Evolutionary conservation across 1,140 invertebrate genomes (phyloP), one percentile per base, ranked within the genome.

Genomic region (Atopsyche davidsoni): DNA sequence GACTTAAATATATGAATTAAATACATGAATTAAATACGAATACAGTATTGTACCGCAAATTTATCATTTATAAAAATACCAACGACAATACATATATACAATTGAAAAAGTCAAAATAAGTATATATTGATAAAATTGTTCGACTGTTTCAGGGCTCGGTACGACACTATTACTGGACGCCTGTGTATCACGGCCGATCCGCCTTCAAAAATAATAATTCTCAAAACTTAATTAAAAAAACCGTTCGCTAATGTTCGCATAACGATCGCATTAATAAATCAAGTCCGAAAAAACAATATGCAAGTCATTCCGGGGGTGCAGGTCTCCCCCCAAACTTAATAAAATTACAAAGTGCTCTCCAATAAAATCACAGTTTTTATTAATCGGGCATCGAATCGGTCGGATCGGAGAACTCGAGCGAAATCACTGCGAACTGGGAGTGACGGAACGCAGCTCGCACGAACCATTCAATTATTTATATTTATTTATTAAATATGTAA

Each of bases 351-450:
- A 58, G 56, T 58, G 53, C 53, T 58, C 56, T 43, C 51, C 49
- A 43, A 58, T 58, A 58, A 58, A 58, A 58, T 58, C 53, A 49
- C 51, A 52, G 45, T 55, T 58, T 58, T 58, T 58, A 55, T 58
- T 58, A 58, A 58, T 58, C 56, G 53, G 46, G 50, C 53, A 58
- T 58, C 49, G 55, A 57, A 57, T 57, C 46, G 46, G 46, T 38
- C 31, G 54, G 43, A 17, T 19, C 16, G 44, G 35, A 16, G 35
- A 36, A 21, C 39, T 21, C 39, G 24, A 28, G 45, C 17, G 14
- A 24, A 4, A 18, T 35, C 11, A 18, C n/a, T 16, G 24, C 18
- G n/a, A 36, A 39, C 17, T 47, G 19, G 7, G 17, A 34, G 38
- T 11, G 16, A 2, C 9, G 21, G 45, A 14, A 18, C 22, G 46